phyloP scores from a whole-genome alignment of 2,113 vertebrate species.

The Eolophus roseicapilla region DNA sequence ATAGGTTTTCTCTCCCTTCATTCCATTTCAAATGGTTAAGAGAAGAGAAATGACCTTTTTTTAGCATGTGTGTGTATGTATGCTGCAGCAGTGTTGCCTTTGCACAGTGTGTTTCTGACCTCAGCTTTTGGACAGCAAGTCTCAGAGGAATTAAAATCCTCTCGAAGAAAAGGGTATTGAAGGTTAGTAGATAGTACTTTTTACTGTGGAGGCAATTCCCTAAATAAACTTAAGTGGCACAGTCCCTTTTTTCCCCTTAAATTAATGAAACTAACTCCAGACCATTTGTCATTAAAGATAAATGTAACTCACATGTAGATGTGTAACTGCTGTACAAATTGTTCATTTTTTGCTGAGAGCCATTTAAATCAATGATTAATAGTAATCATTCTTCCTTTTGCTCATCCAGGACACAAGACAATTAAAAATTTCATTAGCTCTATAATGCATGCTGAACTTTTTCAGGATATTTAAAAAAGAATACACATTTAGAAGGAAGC shows the following conservation, averaged over 20 bases:
- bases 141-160: background rate
- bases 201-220: background rate
- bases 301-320: background rate
- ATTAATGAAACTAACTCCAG: background rate
- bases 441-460: background rate
- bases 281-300: background rate
- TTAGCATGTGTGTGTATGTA: background rate
- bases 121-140: background rate
- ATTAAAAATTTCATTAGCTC: slow-evolving; percentile 19
- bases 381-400: background rate
- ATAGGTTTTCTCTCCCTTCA: background rate
- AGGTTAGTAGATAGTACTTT: background rate
- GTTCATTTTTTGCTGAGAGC: background rate
- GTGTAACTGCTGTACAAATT: background rate
- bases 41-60: background rate
- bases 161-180: background rate
- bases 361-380: slow-evolving; percentile 13
- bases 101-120: background rate
- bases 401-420: background rate
- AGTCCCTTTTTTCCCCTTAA: background rate
- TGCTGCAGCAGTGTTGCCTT: background rate
- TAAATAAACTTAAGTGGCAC: background rate
- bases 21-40: background rate
- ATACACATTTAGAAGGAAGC: background rate
- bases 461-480: background rate